These are phyloP conservation scores for Tuberolachnus salignus DNA, from an alignment of 2,888 invertebrate genomes.

Conservation along the genomic window DNA sequence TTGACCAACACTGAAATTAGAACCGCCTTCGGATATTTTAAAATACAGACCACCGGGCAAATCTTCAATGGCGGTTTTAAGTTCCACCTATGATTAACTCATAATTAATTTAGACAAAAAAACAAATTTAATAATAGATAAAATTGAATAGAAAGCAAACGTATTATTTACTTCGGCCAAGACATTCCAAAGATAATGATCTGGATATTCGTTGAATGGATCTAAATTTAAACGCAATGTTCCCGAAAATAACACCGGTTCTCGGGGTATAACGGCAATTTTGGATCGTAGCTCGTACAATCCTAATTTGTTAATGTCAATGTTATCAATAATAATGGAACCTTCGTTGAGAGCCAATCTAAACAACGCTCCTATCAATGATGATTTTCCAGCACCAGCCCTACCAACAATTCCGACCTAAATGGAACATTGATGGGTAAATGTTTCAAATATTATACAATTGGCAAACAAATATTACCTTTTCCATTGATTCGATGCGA, in stretches of 20 bases:
- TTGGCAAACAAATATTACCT: too few species aligned
- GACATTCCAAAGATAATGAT: conserved; percentile 63
- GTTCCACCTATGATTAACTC: conserved; percentile 28
- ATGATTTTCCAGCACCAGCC: conserved; percentile 85
- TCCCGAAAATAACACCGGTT: conserved; percentile 67
- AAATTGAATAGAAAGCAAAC: too few species aligned
- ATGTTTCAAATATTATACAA: too few species aligned
- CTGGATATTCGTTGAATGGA: conserved; percentile 65
- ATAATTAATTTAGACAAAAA: too few species aligned
- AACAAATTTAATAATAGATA: too few species aligned
- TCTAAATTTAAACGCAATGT: conserved; percentile 67
- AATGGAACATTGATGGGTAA: too few species aligned
- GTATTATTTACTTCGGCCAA: too few species aligned
- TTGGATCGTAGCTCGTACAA: conserved; percentile 69
- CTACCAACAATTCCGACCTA: conserved; percentile 82
- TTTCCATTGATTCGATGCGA: conserved; percentile 70
- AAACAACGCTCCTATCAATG: conserved; percentile 78
- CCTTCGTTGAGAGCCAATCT: conserved; percentile 81
- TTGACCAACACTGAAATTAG: too few species aligned
- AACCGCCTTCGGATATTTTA: too few species aligned
- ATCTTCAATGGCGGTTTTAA: neutral
- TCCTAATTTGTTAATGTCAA: conserved; percentile 68
- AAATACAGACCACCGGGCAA: conserved; percentile 66
- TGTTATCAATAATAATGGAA: conserved; percentile 72
- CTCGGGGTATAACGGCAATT: conserved; percentile 71